A percentile compares a stretch with the other conserved stretches of the same genome.
Evolutionary conservation across 1,140 invertebrate genomes (phyloP).

Genomic region (Agrilus planipennis): DNA sequence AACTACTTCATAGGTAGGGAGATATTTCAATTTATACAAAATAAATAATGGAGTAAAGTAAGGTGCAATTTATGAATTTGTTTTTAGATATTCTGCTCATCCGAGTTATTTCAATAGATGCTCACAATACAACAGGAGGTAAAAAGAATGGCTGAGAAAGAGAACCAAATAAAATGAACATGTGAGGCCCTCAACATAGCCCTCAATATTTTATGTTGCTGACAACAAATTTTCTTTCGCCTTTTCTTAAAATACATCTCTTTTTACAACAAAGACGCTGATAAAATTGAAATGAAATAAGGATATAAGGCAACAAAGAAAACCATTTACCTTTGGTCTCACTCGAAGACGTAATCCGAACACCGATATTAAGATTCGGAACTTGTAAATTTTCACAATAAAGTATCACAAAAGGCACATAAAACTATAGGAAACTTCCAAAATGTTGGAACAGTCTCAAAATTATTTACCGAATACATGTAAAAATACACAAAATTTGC

Average conservation of each 20-base stretch:
- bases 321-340: conserved; percentile 30
- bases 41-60: too few relatives aligned
- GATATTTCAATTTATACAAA: too few relatives aligned
- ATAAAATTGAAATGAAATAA: conserved; percentile 33
- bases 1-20: too few relatives aligned
- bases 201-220: too few relatives aligned
- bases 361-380: conserved; percentile 6
- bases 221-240: too few relatives aligned
- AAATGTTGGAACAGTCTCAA: conserved; percentile 6
- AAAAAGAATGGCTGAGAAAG: too few relatives aligned
- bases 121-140: too few relatives aligned
- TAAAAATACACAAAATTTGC: conserved; percentile 1
- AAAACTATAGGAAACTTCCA: neutral
- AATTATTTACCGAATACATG: conserved; percentile 13
- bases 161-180: too few relatives aligned
- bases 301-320: conserved; percentile 33
- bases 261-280: conserved; percentile 34
- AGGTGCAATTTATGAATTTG: too few relatives aligned
- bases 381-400: neutral
- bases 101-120: too few relatives aligned
- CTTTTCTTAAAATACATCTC: conserved; percentile 27
- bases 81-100: too few relatives aligned
- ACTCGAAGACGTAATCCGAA: conserved; percentile 8
- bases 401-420: neutral
- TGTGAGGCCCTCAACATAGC: too few relatives aligned